These are phyloP conservation scores for Capra hircus DNA, from an alignment of 2,113 vertebrate species.

Conservation along the genomic window DNA sequence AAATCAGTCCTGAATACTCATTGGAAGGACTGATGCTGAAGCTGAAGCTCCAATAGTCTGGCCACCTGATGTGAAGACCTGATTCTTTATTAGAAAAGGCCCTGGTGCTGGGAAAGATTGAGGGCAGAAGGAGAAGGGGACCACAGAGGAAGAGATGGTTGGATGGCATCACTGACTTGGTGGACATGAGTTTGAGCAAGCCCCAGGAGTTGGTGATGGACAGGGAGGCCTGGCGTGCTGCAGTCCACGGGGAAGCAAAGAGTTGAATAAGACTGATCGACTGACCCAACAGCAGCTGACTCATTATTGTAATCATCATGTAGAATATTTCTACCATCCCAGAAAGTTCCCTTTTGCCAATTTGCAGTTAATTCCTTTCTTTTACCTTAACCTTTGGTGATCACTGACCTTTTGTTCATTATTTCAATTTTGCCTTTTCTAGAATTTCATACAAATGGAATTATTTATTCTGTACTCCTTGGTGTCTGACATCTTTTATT, in stretches of 20 bases:
- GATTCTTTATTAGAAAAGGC: neutral
- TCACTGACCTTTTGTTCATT: neutral
- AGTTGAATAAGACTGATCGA: neutral
- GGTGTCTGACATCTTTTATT: neutral
- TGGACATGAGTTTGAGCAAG: neutral
- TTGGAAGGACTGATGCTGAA: neutral
- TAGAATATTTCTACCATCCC: neutral
- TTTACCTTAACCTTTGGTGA: neutral
- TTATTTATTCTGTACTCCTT: neutral
- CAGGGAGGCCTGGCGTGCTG: neutral
- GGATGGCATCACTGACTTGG: neutral
- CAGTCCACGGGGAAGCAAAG: neutral
- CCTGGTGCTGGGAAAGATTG: neutral
- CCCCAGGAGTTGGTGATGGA: neutral
- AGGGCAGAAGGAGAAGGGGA: neutral
- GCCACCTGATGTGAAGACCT: neutral
- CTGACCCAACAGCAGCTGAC: neutral
- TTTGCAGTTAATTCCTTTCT: neutral
- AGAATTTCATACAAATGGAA: neutral
- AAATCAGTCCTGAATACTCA: neutral
- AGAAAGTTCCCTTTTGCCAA: neutral
- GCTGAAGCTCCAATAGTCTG: neutral
- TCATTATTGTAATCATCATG: neutral
- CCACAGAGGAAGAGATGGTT: neutral
- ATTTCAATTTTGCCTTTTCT: neutral